Evolutionary conservation across 2,113 vertebrate genomes (phyloP).

Genomic region (Calidris pygmaea): DNA sequence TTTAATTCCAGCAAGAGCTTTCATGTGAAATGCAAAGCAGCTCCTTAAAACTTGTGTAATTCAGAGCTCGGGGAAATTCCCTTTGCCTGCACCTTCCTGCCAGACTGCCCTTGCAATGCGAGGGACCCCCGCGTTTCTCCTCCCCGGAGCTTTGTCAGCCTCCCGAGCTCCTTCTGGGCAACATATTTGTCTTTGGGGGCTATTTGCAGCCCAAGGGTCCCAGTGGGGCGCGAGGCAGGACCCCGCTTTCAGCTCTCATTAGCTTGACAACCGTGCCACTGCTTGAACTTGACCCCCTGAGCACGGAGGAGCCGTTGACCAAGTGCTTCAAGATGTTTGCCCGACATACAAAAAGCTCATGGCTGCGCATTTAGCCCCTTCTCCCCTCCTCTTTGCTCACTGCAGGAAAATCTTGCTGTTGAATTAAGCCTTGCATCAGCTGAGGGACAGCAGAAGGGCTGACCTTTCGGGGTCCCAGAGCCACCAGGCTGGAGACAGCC

Average conservation of each 20-base stretch:
- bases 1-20: not conserved
- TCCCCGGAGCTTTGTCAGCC: not conserved
- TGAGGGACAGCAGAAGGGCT: not conserved
- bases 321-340: not conserved
- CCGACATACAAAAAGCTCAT: not conserved
- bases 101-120: not conserved
- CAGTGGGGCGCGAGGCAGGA: not conserved
- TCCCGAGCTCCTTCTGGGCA: not conserved
- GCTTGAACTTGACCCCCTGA: not conserved
- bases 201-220: not conserved
- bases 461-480: not conserved
- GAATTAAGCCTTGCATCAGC: not conserved
- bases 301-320: not conserved
- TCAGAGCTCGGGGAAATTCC: not conserved
- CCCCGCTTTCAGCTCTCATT: not conserved
- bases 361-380: not conserved
- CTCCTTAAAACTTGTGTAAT: not conserved
- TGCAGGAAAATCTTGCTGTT: not conserved
- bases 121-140: not conserved
- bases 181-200: not conserved
- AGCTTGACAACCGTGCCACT: not conserved
- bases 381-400: not conserved
- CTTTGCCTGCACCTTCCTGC: not conserved
- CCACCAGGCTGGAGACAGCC: not conserved
- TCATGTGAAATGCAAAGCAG: not conserved